Conservation (phyloP, 2,888 invertebrate genomes). For the Netelia fuscicornis region DNA sequence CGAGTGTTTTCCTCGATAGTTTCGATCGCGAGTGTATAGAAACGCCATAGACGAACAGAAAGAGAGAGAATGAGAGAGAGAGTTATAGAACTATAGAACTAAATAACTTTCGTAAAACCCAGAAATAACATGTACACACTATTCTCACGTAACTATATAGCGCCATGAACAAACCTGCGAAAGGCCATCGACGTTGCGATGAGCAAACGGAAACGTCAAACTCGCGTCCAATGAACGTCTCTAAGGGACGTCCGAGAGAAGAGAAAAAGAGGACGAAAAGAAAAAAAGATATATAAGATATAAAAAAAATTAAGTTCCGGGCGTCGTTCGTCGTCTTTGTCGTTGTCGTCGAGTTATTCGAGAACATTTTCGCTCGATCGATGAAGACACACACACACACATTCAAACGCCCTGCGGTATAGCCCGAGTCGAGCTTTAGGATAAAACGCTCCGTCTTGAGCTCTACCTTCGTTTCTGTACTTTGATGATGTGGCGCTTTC, state of each 20-base stretch:
- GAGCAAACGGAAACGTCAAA: conserved; percentile 68
- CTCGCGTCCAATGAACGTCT: conserved; percentile 56
- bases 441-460: conserved; percentile 66
- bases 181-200: conserved; percentile 63
- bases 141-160: conserved; percentile 29
- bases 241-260: neutral
- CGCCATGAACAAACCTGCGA: conserved; percentile 63
- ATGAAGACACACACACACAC: conserved; percentile 67
- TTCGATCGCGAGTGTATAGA: conserved; percentile 39
- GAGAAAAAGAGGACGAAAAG: conserved; percentile 28
- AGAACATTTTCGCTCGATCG: conserved; percentile 78
- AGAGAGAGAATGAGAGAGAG: no score
- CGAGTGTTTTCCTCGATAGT: conserved; percentile 31
- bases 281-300: conserved; percentile 16
- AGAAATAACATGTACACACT: conserved; percentile 33
- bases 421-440: conserved; percentile 68
- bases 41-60: neutral
- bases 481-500: conserved; percentile 44
- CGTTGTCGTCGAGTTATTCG: conserved; percentile 75
- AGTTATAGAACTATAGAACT: no score
- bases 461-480: conserved; percentile 40
- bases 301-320: conserved; percentile 18
- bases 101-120: conserved; percentile 14
- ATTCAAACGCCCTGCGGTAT: conserved; percentile 73
- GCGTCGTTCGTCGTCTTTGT: conserved; percentile 37